phyloP scores from a whole-genome alignment of 1,140 invertebrate genomes.

The Drusus annulatus region DNA sequence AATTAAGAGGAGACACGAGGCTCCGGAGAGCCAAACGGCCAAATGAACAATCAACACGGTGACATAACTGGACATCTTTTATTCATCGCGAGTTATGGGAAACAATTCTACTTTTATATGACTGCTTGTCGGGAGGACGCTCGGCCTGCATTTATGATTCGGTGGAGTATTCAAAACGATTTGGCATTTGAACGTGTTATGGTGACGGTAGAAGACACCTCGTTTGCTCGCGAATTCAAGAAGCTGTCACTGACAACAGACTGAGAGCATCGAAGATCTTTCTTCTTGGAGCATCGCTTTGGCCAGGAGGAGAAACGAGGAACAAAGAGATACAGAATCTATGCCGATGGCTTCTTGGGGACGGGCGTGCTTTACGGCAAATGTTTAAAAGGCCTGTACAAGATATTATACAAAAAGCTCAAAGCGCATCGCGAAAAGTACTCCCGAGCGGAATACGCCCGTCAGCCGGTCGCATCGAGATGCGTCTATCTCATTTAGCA shows the following conservation, averaged over 20 bases:
- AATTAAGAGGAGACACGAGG: constrained; percentile 23
- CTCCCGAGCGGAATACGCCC: background rate
- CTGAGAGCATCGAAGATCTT: no score
- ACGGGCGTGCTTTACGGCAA: constrained; percentile 25
- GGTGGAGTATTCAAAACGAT: no score
- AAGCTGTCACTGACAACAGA: no score
- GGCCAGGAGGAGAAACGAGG: constrained; percentile 6
- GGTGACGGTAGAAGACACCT: no score
- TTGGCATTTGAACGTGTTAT: no score
- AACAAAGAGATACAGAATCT: constrained; percentile 39
- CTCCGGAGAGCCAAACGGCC: background rate
- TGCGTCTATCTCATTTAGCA: constrained; percentile 35
- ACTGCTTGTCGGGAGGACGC: no score
- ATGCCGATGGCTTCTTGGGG: constrained; percentile 15
- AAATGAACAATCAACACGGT: background rate
- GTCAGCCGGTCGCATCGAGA: background rate
- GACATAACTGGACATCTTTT: constrained; percentile 14
- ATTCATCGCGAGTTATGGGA: constrained; percentile 4
- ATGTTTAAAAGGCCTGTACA: constrained; percentile 12
- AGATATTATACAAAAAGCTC: constrained; percentile 28
- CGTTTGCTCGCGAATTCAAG: no score
- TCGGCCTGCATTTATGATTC: no score
- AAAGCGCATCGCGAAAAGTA: constrained; percentile 26
- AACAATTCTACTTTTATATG: constrained; percentile 6
- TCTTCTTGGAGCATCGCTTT: no score